A percentile compares a stretch with the other conserved stretches of the same genome.
phyloP scores from a whole-genome alignment of 2,888 invertebrate genomes.

The Rhagonycha lutea region DNA sequence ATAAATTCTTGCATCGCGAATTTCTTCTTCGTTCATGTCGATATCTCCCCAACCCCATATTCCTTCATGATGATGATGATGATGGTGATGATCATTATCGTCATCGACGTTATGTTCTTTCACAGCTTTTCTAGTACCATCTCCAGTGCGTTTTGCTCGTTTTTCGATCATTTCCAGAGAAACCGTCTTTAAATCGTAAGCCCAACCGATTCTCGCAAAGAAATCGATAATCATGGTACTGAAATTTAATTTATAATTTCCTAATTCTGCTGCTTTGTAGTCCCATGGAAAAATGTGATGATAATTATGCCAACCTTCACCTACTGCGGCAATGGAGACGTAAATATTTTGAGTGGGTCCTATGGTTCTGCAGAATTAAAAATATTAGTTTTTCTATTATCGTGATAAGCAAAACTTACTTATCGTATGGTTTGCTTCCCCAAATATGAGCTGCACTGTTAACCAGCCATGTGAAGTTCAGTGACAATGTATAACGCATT shows the following conservation, averaged over 20 bases:
- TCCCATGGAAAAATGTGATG: constrained; percentile 94
- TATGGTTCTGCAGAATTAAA: constrained; percentile 62
- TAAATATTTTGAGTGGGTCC: constrained; percentile 77
- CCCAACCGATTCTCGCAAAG: constrained; percentile 66
- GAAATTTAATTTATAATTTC: constrained; percentile 52
- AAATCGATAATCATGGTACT: constrained; percentile 48
- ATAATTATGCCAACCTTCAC: constrained; percentile 94
- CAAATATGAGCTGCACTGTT: constrained; percentile 93
- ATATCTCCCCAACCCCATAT: constrained; percentile 86
- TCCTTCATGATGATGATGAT: constrained; percentile 57
- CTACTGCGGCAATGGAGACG: constrained; percentile 75
- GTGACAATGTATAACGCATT: constrained; percentile 74
- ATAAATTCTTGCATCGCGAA: constrained; percentile 38
- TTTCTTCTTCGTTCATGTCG: constrained; percentile 73
- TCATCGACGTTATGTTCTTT: constrained; percentile 39
- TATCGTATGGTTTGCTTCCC: constrained; percentile 89
- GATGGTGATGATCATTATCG: constrained; percentile 53
- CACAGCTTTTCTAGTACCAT: constrained; percentile 35
- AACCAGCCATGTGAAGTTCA: constrained; percentile 91
- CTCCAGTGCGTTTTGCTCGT: constrained; percentile 22
- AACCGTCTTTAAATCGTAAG: constrained; percentile 84
- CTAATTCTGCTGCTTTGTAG: constrained; percentile 88
- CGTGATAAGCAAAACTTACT: constrained; percentile 57
- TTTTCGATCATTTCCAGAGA: constrained; percentile 64
- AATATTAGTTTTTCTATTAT: background rate